Conservation (phyloP, 2,797 vertebrate species). For the Buphagus erythrorhynchus region DNA sequence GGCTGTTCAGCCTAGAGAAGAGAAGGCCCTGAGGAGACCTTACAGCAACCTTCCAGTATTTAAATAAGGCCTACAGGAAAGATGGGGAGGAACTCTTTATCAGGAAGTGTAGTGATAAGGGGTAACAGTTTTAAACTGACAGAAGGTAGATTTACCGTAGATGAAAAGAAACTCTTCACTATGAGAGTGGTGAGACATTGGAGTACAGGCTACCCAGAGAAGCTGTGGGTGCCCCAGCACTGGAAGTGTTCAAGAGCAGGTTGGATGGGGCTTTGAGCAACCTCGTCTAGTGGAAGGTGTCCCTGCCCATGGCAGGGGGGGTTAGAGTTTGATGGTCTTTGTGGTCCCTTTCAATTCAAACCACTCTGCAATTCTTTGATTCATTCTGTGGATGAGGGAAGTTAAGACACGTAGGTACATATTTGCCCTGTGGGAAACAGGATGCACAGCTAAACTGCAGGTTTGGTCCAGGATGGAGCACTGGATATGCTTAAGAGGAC, state of each 20-base stretch:
- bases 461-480: neutral
- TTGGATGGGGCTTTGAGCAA: neutral
- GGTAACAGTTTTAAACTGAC: neutral
- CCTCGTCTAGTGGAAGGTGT: neutral
- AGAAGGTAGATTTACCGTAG: neutral
- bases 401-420: neutral
- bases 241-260: neutral
- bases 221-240: neutral
- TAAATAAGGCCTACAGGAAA: neutral
- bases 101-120: neutral
- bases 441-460: neutral
- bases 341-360: neutral
- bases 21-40: neutral
- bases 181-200: neutral
- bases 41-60: neutral
- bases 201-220: neutral
- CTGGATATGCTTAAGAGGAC: neutral
- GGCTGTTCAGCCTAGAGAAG: neutral
- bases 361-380: neutral
- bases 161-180: neutral
- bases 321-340: neutral
- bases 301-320: neutral
- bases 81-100: neutral
- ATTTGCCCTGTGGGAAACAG: neutral
- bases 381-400: neutral